Conservation (phyloP, 2,113 vertebrate genomes). For the Nicator chloris region DNA sequence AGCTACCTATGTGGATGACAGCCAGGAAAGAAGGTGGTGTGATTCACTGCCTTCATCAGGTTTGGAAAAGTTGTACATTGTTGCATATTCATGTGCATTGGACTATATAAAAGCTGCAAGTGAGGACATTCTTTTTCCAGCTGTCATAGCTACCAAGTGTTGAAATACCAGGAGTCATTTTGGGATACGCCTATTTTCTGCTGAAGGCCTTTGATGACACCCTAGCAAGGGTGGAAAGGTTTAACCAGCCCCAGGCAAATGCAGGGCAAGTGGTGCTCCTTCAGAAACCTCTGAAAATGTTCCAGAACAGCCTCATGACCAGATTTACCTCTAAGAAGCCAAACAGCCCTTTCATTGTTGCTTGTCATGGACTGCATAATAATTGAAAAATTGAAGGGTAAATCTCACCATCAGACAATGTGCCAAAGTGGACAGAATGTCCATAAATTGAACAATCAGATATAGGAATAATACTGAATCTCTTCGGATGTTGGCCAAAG, state of each 20-base stretch:
- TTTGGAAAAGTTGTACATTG: neutral
- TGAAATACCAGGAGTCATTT: conserved; percentile 9
- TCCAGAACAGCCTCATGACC: neutral
- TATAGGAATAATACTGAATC: neutral
- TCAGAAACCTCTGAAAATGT: neutral
- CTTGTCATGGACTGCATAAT: neutral
- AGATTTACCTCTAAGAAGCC: neutral
- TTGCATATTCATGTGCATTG: neutral
- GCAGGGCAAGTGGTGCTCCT: neutral
- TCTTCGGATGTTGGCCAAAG: neutral
- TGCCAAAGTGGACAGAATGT: neutral
- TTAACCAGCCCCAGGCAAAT: conserved; percentile 18
- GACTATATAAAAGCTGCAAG: neutral
- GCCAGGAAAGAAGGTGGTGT: neutral
- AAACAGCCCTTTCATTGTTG: neutral
- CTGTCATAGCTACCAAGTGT: conserved; percentile 20
- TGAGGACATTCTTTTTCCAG: conserved; percentile 25
- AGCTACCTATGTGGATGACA: neutral
- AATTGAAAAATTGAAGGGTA: neutral
- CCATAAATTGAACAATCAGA: neutral
- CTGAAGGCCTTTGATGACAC: conserved; percentile 35
- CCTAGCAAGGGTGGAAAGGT: neutral
- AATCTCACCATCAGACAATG: neutral
- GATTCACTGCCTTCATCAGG: neutral
- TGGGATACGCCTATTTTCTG: conserved; percentile 3